phyloP scores from a whole-genome alignment of 2,888 invertebrate species.

The Parnassius mnemosyne region DNA sequence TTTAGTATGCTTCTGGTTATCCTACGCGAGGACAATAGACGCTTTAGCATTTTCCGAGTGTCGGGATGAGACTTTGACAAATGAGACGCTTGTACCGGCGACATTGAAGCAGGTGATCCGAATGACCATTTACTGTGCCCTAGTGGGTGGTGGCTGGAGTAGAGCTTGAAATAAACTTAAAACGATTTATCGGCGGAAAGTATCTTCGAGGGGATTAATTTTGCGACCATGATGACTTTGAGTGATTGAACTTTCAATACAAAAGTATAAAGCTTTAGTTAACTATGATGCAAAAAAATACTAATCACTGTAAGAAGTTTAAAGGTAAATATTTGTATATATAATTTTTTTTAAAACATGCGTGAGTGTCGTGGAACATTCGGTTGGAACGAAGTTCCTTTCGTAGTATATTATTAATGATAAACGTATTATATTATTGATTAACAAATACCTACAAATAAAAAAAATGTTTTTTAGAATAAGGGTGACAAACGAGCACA shows the following conservation, averaged over 20 bases:
- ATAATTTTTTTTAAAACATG: too few species aligned
- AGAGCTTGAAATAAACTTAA: conserved; percentile 28
- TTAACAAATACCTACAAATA: too few species aligned
- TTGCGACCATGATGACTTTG: conserved; percentile 1
- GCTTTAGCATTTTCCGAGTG: conserved; percentile 48
- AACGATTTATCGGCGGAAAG: conserved; percentile 26
- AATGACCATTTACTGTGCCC: conserved; percentile 59
- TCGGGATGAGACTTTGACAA: conserved; percentile 61
- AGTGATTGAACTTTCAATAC: background rate
- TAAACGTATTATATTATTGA: too few species aligned
- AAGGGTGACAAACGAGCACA: too few species aligned
- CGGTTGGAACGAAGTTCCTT: too few species aligned
- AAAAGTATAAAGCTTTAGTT: too few species aligned
- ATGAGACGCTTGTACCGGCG: conserved; percentile 54
- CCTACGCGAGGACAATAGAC: conserved; percentile 52
- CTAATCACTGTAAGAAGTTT: too few species aligned
- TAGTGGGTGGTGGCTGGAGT: conserved; percentile 5
- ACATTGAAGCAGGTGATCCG: conserved; percentile 70
- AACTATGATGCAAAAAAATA: too few species aligned
- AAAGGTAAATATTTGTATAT: too few species aligned
- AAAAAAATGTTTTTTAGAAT: too few species aligned
- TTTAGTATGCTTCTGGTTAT: conserved; percentile 39
- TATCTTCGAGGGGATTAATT: conserved; percentile 15
- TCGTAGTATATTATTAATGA: too few species aligned
- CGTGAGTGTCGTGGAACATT: too few species aligned